Percentiles rank a stretch among this genome's conserved stretches.
These are phyloP conservation scores for Myotis brandtii DNA, from an alignment of 2,113 vertebrate species.

Conservation along the genomic window DNA sequence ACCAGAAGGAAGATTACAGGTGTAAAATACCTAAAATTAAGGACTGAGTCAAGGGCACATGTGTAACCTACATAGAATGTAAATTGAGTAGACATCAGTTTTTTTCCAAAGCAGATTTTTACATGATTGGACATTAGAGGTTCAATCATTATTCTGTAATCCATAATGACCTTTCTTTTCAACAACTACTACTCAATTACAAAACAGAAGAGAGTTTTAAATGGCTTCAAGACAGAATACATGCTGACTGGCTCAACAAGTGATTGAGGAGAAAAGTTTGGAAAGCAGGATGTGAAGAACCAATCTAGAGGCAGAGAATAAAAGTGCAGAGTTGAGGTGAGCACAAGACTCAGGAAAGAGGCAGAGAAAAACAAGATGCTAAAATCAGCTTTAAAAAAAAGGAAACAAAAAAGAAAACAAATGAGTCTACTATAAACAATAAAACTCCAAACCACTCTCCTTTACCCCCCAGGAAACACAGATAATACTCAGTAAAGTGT, in stretches of 20 bases:
- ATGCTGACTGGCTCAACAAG: neutral
- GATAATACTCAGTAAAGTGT: neutral
- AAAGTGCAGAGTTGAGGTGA: neutral
- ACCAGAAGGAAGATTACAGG: neutral
- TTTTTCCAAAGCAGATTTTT: slow-evolving; percentile 16
- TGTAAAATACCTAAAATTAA: slow-evolving; percentile 33
- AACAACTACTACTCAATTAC: neutral
- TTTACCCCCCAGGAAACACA: neutral
- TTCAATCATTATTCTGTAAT: neutral
- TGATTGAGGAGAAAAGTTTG: neutral
- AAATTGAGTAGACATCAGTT: neutral
- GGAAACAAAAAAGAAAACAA: neutral
- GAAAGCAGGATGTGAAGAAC: neutral
- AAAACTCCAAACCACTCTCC: neutral
- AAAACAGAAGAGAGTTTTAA: neutral
- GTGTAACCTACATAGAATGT: neutral
- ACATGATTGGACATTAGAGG: neutral
- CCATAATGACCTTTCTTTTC: neutral
- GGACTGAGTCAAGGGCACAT: neutral
- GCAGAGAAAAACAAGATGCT: neutral
- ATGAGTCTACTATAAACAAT: neutral
- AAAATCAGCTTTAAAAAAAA: neutral
- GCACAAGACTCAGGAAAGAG: neutral
- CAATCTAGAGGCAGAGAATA: neutral
- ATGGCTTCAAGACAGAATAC: neutral